phyloP scores from a whole-genome alignment of 2,797 vertebrate species.

The Argentina silus region DNA sequence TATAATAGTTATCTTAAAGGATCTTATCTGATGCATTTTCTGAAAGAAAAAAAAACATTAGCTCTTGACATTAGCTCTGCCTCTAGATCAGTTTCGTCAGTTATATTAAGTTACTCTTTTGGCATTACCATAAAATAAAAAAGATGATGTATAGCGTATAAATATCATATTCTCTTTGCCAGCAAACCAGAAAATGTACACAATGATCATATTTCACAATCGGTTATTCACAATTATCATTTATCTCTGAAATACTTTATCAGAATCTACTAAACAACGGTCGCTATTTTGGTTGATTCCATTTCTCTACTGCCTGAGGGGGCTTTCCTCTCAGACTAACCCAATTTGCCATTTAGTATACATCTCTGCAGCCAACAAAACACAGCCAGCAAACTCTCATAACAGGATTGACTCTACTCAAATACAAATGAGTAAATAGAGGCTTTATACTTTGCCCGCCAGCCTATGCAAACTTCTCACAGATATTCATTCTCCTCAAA shows the following conservation, averaged over 20 bases:
- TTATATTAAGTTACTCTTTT: slow-evolving; percentile 50
- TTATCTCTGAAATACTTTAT: slow-evolving; percentile 17
- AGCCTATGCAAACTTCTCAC: neutral
- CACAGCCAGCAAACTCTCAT: too few relatives aligned
- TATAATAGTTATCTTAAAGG: neutral
- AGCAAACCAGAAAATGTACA: slow-evolving; percentile 46
- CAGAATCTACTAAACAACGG: neutral
- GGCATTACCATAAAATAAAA: slow-evolving; percentile 56
- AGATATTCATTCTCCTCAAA: neutral
- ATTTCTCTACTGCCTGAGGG: neutral
- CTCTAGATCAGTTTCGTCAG: slow-evolving; percentile 5
- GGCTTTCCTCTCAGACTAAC: neutral
- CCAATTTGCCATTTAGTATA: neutral
- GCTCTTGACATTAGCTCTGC: neutral
- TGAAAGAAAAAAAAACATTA: slow-evolving; percentile 10
- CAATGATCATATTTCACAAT: slow-evolving; percentile 30
- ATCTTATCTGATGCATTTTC: slow-evolving; percentile 16
- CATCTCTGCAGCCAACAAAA: neutral
- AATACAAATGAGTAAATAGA: slow-evolving; percentile 17
- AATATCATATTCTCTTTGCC: slow-evolving; percentile 31
- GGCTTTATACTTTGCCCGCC: slow-evolving; percentile 25
- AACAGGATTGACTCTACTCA: neutral
- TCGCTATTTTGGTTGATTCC: slow-evolving; percentile 2
- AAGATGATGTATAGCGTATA: slow-evolving; percentile 38
- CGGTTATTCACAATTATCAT: slow-evolving; percentile 13